Evolutionary conservation across 2,888 invertebrate genomes (phyloP).

Genomic region (Dione vanillae): DNA sequence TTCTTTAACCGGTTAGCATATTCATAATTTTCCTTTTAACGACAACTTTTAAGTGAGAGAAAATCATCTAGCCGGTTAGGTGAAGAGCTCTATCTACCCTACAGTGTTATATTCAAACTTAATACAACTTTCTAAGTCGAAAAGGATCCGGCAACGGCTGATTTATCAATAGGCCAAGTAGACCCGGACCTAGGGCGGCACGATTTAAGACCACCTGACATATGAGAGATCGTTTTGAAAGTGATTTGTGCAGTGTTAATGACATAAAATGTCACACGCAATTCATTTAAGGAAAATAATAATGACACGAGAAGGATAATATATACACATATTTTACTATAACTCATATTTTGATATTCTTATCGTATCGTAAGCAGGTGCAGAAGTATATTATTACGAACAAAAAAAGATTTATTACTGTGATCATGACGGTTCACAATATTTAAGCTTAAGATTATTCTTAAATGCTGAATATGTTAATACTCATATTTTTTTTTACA

Average conservation of each 20-base stretch:
- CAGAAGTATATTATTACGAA: no score
- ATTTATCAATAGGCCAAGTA: constrained; percentile 41
- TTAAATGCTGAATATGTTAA: no score
- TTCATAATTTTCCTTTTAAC: constrained; percentile 42
- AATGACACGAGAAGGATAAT: constrained; percentile 3
- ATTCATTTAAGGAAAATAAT: background rate
- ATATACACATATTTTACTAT: no score
- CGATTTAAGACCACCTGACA: constrained; percentile 12
- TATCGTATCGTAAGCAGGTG: no score
- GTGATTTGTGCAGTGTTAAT: constrained; percentile 13
- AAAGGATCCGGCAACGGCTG: constrained; percentile 23
- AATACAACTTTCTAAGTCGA: constrained; percentile 32
- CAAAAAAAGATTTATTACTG: no score
- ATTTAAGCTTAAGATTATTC: no score
- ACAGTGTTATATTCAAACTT: constrained; percentile 24
- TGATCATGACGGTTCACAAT: no score
- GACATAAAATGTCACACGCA: constrained; percentile 17
- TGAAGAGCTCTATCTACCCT: constrained; percentile 21
- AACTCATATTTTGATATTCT: no score
- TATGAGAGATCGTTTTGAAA: constrained; percentile 21
- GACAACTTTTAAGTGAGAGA: constrained; percentile 36
- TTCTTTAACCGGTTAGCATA: constrained; percentile 35
- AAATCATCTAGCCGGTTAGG: constrained; percentile 43
- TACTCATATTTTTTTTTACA: no score
- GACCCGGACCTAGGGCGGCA: constrained; percentile 31